Percentiles rank a stretch among this genome's conserved stretches.
phyloP scores from a whole-genome alignment of 1,140 invertebrate species.

The Panagrolaimus sp. region DNA sequence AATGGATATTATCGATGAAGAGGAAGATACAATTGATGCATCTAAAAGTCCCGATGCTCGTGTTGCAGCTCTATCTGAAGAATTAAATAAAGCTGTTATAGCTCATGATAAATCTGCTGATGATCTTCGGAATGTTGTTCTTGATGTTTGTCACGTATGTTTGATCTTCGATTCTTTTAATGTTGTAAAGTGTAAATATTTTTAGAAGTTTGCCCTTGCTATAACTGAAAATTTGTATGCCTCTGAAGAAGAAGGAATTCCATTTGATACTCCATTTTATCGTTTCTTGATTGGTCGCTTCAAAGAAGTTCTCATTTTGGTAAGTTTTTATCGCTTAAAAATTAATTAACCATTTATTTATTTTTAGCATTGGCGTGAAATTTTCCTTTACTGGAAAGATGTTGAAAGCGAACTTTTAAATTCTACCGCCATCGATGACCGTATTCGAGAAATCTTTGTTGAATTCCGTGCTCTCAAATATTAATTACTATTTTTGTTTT shows the following conservation, averaged over 20 bases:
- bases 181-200: not conserved
- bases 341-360: conserved; percentile 1
- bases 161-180: not conserved
- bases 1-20: not conserved
- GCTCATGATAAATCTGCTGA: not conserved
- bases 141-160: conserved; percentile 6
- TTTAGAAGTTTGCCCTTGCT: conserved; percentile 89
- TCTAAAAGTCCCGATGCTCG: not conserved
- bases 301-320: conserved; percentile 87
- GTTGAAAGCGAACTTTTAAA: conserved; percentile 83
- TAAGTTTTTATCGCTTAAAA: conserved; percentile 63
- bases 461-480: conserved; percentile 76
- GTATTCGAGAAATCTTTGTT: conserved; percentile 92
- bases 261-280: conserved; percentile 68
- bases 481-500: conserved; percentile 18
- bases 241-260: conserved; percentile 87
- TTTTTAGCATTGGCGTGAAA: conserved; percentile 84
- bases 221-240: conserved; percentile 87
- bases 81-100: not conserved
- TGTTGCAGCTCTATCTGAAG: not conserved
- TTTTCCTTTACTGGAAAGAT: conserved; percentile 90
- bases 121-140: conserved; percentile 9
- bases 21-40: not conserved
- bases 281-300: conserved; percentile 87
- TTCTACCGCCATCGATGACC: conserved; percentile 86